Conservation (phyloP, 2,113 vertebrate species). For the Silurus glanis region DNA sequence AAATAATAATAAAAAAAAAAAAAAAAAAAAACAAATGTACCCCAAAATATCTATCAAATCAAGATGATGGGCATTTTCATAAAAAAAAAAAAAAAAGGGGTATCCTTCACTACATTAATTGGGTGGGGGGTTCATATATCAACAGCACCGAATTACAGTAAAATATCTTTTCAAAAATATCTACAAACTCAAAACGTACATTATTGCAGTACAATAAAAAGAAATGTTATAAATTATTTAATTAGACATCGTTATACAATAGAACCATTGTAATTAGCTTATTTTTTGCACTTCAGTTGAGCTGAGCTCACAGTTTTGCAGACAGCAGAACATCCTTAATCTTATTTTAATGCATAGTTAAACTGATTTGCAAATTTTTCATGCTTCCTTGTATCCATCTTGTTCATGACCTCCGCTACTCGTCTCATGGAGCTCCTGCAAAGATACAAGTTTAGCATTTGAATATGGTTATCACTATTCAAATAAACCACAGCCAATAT, state of each 20-base stretch:
- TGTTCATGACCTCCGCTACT: conserved; percentile 81
- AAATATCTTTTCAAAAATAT: background rate
- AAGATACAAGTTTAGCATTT: conserved; percentile 1
- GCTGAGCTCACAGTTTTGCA: background rate
- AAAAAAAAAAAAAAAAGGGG: too few species aligned
- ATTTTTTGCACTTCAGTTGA: background rate
- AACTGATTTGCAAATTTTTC: conserved; percentile 98
- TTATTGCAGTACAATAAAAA: background rate
- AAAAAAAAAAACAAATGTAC: background rate
- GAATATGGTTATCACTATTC: background rate
- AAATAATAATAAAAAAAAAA: background rate
- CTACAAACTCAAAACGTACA: background rate
- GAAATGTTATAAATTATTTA: background rate
- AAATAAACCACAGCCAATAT: background rate
- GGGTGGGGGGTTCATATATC: background rate
- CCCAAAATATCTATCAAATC: background rate
- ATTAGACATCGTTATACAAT: background rate
- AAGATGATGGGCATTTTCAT: background rate
- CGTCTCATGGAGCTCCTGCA: conserved; percentile 82
- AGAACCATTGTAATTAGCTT: background rate
- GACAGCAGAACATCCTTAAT: background rate
- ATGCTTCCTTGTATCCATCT: conserved; percentile 83
- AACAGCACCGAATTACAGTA: background rate
- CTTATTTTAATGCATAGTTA: conserved; percentile 87
- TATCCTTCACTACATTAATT: background rate